These are phyloP conservation scores for Grallaria varia DNA, from an alignment of 2,113 vertebrate genomes.

Conservation along the genomic window DNA sequence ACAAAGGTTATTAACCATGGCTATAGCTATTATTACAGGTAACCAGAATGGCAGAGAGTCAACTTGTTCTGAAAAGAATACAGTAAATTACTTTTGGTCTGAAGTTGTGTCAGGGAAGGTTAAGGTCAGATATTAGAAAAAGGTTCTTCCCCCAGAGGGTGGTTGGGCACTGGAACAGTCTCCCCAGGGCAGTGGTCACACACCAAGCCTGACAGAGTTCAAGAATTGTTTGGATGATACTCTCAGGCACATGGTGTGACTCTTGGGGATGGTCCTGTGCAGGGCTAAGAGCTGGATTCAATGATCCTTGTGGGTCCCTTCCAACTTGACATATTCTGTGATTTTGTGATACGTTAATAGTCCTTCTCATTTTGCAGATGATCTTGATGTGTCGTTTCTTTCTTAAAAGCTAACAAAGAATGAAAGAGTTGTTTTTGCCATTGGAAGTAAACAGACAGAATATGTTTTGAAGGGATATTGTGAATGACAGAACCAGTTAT, in stretches of 20 bases:
- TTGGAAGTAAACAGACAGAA: background rate
- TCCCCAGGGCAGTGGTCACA: background rate
- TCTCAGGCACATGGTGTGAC: background rate
- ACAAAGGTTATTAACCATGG: too few relatives aligned
- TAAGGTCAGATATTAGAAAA: background rate
- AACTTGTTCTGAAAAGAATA: background rate
- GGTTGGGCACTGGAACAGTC: background rate
- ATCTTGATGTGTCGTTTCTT: background rate
- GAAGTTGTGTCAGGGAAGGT: background rate
- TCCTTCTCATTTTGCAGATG: background rate
- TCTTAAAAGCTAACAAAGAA: background rate
- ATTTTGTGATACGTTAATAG: background rate
- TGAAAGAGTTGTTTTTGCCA: background rate
- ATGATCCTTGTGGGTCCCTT: background rate
- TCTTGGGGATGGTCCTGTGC: background rate
- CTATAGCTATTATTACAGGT: background rate
- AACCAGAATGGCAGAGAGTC: background rate
- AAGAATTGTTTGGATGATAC: background rate
- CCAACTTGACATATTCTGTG: background rate
- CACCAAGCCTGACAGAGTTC: background rate
- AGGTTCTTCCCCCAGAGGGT: background rate
- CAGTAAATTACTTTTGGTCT: background rate
- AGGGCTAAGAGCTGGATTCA: background rate
- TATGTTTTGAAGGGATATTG: background rate
- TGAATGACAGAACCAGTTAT: background rate